These are phyloP conservation scores for Triplophysa tibetana DNA, from an alignment of 2,113 vertebrate genomes.

Conservation along the genomic window DNA sequence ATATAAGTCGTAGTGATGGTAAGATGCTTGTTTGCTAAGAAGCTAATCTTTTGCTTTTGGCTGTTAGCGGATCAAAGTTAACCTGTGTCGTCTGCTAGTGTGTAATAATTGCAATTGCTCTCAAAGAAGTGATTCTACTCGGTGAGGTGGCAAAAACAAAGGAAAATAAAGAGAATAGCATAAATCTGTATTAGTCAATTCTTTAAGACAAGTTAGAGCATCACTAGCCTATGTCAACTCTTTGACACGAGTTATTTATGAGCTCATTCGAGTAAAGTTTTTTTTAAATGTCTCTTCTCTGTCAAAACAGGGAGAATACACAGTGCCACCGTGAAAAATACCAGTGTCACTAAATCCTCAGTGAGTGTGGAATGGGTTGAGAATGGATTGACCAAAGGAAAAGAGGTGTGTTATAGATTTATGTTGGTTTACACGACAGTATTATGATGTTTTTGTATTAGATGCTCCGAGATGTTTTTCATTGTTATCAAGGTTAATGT, in stretches of 20 bases:
- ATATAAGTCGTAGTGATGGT: conserved; percentile 54
- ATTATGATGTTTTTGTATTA: background rate
- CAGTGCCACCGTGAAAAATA: conserved; percentile 62
- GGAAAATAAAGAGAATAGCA: no score
- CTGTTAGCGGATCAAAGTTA: background rate
- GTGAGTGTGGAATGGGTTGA: conserved; percentile 72
- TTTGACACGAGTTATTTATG: background rate
- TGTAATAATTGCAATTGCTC: no score
- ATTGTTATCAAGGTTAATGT: background rate
- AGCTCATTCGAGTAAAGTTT: background rate
- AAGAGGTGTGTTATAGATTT: conserved; percentile 65
- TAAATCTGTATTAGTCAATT: background rate
- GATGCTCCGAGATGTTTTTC: background rate
- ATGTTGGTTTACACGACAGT: no score
- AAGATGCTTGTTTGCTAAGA: conserved; percentile 31
- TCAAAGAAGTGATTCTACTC: no score
- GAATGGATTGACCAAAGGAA: conserved; percentile 58
- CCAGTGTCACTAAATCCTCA: conserved; percentile 53
- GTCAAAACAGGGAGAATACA: conserved; percentile 69
- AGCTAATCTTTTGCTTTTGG: background rate
- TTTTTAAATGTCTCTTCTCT: background rate
- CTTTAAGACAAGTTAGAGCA: background rate
- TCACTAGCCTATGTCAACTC: background rate
- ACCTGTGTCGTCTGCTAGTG: no score
- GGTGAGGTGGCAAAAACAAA: no score